phyloP scores from a whole-genome alignment of 1,140 invertebrate species.

The Drosophila elegans region DNA sequence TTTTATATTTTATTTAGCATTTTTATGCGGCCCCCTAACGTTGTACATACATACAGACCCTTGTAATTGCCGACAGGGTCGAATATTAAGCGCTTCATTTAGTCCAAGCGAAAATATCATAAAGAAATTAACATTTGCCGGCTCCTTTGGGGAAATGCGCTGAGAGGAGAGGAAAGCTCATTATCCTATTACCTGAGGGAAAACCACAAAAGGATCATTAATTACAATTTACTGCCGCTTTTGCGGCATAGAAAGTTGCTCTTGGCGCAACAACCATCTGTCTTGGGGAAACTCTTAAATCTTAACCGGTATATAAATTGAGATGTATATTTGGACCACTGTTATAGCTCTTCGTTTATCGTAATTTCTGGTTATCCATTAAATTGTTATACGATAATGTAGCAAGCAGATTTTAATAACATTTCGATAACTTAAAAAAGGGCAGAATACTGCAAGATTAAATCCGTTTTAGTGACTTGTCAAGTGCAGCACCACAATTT shows the following conservation, averaged over 20 bases:
- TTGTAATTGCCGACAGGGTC: conserved; percentile 3
- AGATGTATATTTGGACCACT: neutral
- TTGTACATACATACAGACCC: neutral
- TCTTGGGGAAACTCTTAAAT: conserved; percentile 27
- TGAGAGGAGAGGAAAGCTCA: conserved; percentile 14
- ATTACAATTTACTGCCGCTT: conserved; percentile 37
- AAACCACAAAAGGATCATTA: conserved; percentile 48
- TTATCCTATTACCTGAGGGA: conserved; percentile 40
- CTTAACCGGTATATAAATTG: conserved; percentile 21
- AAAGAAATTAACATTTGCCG: conserved; percentile 52
- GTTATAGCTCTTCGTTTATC: neutral
- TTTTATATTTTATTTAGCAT: conserved; percentile 77
- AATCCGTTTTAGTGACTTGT: neutral
- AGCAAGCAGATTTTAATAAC: neutral
- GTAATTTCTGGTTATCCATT: too few relatives aligned
- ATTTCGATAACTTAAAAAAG: neutral
- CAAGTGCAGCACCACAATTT: neutral
- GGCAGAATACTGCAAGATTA: neutral
- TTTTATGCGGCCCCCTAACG: conserved; percentile 25
- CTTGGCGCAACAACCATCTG: conserved; percentile 18
- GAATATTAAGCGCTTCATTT: conserved; percentile 57
- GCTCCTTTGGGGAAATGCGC: conserved; percentile 2
- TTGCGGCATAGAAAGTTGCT: conserved; percentile 29
- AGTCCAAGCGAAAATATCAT: conserved; percentile 38
- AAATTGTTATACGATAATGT: neutral